Evolutionary conservation across 1,140 invertebrate genomes (phyloP).

Genomic region (Rhagoletis pomonella): DNA sequence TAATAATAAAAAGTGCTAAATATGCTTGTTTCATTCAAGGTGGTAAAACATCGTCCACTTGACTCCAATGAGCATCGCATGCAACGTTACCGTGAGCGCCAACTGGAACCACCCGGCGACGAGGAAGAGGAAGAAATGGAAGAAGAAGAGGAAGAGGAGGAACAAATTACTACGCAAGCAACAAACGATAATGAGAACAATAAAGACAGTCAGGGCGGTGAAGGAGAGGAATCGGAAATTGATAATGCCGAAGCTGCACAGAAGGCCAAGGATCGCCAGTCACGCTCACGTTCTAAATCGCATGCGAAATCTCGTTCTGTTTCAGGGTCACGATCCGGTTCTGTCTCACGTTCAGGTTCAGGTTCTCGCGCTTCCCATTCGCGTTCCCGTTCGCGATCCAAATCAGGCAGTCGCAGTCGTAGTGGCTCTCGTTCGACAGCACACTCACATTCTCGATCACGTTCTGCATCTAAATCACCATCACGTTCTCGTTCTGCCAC

Average conservation of each 20-base stretch:
- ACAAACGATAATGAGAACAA: conserved; percentile 71
- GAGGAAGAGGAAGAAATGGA: conserved; percentile 84
- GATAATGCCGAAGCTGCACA: conserved; percentile 71
- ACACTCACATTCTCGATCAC: conserved; percentile 72
- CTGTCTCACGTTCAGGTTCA: conserved; percentile 62
- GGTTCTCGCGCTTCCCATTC: conserved; percentile 62
- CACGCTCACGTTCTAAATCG: conserved; percentile 68
- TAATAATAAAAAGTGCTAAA: neutral
- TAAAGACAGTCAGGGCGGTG: conserved; percentile 61
- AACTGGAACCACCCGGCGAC: conserved; percentile 90
- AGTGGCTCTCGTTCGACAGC: conserved; percentile 68
- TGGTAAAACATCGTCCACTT: conserved; percentile 93
- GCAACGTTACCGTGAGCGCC: conserved; percentile 89
- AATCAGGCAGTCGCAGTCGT: conserved; percentile 61
- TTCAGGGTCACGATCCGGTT: conserved; percentile 66
- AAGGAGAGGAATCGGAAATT: conserved; percentile 59
- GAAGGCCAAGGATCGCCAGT: conserved; percentile 69
- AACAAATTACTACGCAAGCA: conserved; percentile 70
- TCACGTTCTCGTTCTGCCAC: conserved; percentile 63
- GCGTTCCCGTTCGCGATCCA: conserved; percentile 69
- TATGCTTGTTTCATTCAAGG: conserved; percentile 57
- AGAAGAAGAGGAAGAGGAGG: conserved; percentile 78
- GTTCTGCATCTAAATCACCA: conserved; percentile 73
- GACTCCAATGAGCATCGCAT: conserved; percentile 90
- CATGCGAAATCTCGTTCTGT: conserved; percentile 55